phyloP scores from a whole-genome alignment of 2,888 invertebrate genomes.

The Lampropteryx suffumata region DNA sequence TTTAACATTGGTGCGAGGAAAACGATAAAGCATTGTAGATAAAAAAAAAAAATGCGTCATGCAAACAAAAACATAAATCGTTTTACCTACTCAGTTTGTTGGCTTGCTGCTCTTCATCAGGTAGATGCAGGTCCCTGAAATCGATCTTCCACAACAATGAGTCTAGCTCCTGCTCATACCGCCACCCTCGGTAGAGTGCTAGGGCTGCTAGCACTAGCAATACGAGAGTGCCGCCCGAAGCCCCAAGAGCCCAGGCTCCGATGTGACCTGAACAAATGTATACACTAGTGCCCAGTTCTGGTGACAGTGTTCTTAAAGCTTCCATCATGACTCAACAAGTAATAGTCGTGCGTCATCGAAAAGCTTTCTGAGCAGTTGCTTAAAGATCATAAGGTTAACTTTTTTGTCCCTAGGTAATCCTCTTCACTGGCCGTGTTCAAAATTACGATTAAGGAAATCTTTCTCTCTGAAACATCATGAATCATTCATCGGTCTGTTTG shows the following conservation, averaged over 20 bases:
- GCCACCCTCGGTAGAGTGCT: constrained; percentile 94
- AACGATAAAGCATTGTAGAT: neutral
- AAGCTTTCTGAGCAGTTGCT: no score
- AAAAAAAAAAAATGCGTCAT: constrained; percentile 18
- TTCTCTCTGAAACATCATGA: no score
- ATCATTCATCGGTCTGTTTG: no score
- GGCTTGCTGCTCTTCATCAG: constrained; percentile 72
- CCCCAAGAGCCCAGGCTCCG: constrained; percentile 91
- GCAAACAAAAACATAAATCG: constrained; percentile 71
- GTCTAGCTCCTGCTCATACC: constrained; percentile 96
- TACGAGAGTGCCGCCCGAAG: constrained; percentile 89
- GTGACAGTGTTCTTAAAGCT: no score
- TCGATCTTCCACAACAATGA: constrained; percentile 97
- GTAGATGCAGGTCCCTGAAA: constrained; percentile 92
- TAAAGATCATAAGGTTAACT: no score
- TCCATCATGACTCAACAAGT: no score
- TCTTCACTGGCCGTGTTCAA: no score
- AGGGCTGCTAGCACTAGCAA: constrained; percentile 88
- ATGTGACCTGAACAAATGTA: constrained; percentile 85
- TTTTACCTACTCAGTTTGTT: constrained; percentile 82
- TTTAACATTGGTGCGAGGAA: no score
- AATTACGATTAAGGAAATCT: no score
- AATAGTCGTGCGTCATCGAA: no score
- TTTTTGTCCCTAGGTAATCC: no score
- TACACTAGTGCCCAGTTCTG: no score